Evolutionary conservation across 2,888 invertebrate species (phyloP).

Genomic region (Stenodema calcarata): DNA sequence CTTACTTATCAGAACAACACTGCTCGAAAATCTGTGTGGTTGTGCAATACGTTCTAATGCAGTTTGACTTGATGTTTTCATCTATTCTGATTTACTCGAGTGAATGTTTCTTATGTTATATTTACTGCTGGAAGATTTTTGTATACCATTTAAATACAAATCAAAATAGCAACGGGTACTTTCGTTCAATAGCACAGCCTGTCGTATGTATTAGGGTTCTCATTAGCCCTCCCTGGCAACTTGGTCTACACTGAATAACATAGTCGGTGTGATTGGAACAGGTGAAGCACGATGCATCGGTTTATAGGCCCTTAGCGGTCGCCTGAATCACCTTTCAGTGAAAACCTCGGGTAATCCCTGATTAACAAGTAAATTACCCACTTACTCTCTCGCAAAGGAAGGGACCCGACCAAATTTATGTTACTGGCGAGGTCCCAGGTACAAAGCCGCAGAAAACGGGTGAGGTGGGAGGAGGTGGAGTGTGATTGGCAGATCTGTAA

Average conservation of each 20-base stretch:
- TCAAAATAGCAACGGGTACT: no score
- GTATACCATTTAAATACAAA: no score
- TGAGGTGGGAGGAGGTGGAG: neutral
- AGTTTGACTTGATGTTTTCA: no score
- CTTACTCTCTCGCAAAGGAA: neutral
- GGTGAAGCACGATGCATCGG: neutral
- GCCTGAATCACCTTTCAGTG: neutral
- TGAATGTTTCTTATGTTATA: no score
- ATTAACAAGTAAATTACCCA: neutral
- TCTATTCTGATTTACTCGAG: no score
- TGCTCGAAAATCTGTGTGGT: no score
- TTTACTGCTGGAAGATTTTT: no score
- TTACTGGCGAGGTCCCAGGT: neutral
- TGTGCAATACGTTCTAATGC: no score
- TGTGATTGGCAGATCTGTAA: neutral
- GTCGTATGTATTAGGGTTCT: no score
- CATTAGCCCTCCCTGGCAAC: neutral
- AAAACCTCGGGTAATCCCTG: neutral
- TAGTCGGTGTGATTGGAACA: neutral
- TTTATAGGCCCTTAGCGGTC: neutral
- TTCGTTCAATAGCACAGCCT: no score
- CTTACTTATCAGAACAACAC: no score
- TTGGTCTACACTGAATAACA: neutral
- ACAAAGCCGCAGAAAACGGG: neutral
- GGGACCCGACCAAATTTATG: neutral